Evolutionary conservation across 2,797 vertebrate species (phyloP).

Genomic region (Pristis pectinata): DNA sequence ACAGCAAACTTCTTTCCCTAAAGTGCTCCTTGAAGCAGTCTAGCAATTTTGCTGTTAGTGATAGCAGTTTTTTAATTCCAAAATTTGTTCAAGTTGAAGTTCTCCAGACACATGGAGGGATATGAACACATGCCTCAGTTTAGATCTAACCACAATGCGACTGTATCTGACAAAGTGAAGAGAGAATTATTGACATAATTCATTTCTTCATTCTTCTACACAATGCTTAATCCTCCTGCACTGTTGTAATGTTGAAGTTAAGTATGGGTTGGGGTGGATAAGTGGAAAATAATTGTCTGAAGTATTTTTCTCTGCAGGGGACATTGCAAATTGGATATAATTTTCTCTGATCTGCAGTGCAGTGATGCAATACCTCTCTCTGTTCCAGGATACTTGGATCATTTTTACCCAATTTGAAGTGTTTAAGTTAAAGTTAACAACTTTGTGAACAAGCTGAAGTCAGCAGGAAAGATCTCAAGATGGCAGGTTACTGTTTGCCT

Average conservation of each 20-base stretch:
- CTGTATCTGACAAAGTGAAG: too few relatives aligned
- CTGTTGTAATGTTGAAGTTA: not conserved
- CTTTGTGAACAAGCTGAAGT: not conserved
- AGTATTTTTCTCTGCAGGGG: not conserved
- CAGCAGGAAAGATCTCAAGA: not conserved
- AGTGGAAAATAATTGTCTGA: conserved; percentile 14
- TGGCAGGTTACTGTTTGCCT: not conserved
- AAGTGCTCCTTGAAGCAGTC: too few relatives aligned
- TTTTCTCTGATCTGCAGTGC: not conserved
- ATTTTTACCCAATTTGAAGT: not conserved
- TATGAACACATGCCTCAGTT: too few relatives aligned
- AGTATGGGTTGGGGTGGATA: not conserved
- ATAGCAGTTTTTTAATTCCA: too few relatives aligned
- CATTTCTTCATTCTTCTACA: not conserved
- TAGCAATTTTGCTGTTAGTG: too few relatives aligned
- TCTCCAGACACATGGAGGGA: too few relatives aligned
- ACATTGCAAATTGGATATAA: not conserved
- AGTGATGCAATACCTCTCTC: not conserved
- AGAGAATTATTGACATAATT: not conserved
- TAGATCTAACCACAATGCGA: too few relatives aligned
- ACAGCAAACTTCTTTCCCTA: too few relatives aligned
- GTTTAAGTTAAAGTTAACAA: not conserved
- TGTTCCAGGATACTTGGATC: not conserved
- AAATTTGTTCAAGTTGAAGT: too few relatives aligned
- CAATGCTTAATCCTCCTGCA: not conserved